Evolutionary conservation across 2,888 invertebrate genomes (phyloP), one percentile per base, ranked within the genome.

Genomic region (Tetheella fluctuosa): DNA sequence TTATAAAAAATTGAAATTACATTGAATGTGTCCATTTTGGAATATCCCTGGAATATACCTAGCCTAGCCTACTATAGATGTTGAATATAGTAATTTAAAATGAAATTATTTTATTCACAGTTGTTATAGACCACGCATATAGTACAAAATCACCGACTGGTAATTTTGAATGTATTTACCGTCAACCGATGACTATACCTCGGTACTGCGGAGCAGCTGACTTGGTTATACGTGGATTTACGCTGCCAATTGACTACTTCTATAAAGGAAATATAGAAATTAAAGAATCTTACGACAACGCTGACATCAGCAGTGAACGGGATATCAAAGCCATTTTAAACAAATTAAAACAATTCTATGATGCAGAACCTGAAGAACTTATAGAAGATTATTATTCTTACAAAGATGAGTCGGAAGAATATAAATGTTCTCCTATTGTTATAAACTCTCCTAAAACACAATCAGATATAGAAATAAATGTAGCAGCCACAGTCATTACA

Each of bases 91-190:
- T n/a, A n/a, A n/a, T n/a, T n/a, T n/a, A 10, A 30, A 7, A 8
- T 30, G 6, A 48, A 7, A 20, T 5, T 8, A 20, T 10, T 20
- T 48, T 48, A 2, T 48, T 48, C 15, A 23, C 83, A 94, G 94
- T 95, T 74, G 89, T 94, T 15, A 84, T 95, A 37, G 95, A 95
- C 74, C 69, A 85, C 59, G 80, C 85, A 54, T 70, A 70, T 23
- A 74, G 94, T 76, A 70, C 89, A 0, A 81, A 73, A 23, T 88
- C 94, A 0, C 63, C 88, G 7, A 95, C 95, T 0, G 95, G 95
- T 8, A 89, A 89, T 25, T 96, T 95, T 67, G 94, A 95, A 82
- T 89, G 93, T 58, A 90, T 94, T 58, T 94, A 93, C 70, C 82
- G 80, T 8, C 93, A 93, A 60, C 84, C 88, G 3, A 80, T 90